Evolutionary conservation across 2,113 vertebrate genomes (phyloP).

Genomic region (Phasianus colchicus): DNA sequence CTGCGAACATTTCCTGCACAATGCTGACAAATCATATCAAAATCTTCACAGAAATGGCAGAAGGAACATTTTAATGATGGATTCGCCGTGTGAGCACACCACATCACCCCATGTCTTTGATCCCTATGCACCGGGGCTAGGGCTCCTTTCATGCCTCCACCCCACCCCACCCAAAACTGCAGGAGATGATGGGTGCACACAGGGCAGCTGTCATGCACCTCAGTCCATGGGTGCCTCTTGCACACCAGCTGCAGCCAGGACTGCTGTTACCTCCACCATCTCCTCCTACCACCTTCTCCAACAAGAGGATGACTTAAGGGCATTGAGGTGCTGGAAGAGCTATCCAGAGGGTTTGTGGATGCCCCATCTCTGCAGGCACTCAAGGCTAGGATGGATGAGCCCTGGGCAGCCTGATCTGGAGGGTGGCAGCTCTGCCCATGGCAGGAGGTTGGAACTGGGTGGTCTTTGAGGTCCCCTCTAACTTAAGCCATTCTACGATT

Average conservation of each 20-base stretch:
- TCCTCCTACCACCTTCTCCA: neutral
- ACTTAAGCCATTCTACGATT: too few species aligned
- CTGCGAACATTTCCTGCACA: neutral
- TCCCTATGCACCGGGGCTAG: rapidly evolving
- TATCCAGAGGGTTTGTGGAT: too few species aligned
- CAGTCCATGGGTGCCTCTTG: too few species aligned
- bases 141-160: neutral
- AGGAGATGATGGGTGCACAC: rapidly evolving
- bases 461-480: too few species aligned
- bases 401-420: too few species aligned
- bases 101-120: rapidly evolving
- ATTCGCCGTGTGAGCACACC: neutral
- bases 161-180: neutral
- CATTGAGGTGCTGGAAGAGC: too few species aligned
- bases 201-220: neutral
- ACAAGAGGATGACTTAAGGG: too few species aligned
- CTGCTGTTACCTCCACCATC: neutral
- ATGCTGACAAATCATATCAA: neutral
- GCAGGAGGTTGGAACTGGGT: too few species aligned
- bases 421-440: too few species aligned
- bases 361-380: too few species aligned
- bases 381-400: too few species aligned
- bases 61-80: neutral
- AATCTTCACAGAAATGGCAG: neutral
- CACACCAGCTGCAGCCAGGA: neutral